Evolutionary conservation across 37 sponge, comb jelly and placozoan species (phyloP), one percentile per base, ranked within the genome.

Genomic region (Aplysina aerophoba): DNA sequence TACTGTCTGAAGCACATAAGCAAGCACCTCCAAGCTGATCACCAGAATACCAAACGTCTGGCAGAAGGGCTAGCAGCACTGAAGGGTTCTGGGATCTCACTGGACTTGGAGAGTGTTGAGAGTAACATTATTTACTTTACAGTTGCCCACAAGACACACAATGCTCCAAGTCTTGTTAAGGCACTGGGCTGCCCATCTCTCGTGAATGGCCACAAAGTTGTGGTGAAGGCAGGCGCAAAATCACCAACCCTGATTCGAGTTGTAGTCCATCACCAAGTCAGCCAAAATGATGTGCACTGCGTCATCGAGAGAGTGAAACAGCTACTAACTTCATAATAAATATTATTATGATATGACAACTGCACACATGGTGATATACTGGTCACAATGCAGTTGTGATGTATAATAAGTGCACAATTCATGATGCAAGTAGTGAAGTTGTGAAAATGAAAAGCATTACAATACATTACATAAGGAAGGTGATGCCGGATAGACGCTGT

Each of bases 41-140:
- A 94, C 83, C 73, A 89, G 38, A 91, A 85, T 82, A 92, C 95
- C 22, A 84, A 87, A 80, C 59, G 25, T 20, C 37, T 94, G 22
- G 87, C 90, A 31, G 4, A 36, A 34, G 85, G 87, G 14, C 59
- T 91, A 12, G 79, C 85, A 20, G 71, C 36, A 5, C 56, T 94
- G 82, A 69, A 60, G 11, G 78, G 81, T 19, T 62, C 79, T 21
- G 95, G 95, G 11, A 33, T 94, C 5, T 53, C 83, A 13, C 56
- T 89, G 0, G 82, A 91, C 24, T 71, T 59, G 22, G 73, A 65
- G 12, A n/a, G 15, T 59, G 88, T 91, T 0, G 85, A 91, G 65
- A 85, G 90, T 0, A 94, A 94, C 72, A 91, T 94, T 13, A 88
- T 94, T 1, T 33, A 83, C 11, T 91, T 94, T 53, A 15, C 35